phyloP scores from a whole-genome alignment of 2,888 invertebrate species.

The Carterocephalus palaemon region DNA sequence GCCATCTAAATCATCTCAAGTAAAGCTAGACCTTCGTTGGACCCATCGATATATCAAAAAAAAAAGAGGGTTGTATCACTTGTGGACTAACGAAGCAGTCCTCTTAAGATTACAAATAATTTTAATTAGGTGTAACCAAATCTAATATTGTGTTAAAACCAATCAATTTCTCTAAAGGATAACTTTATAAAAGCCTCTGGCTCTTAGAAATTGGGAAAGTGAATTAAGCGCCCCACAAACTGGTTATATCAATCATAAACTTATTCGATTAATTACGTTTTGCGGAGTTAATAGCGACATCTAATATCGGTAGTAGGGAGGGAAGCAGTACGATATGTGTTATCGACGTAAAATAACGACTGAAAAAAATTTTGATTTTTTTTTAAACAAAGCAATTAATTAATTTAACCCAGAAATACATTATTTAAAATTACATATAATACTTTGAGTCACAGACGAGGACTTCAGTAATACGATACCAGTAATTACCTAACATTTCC shows the following conservation, averaged over 20 bases:
- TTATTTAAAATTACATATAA: no score
- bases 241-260: slow-evolving; percentile 80
- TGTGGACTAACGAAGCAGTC: no score
- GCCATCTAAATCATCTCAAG: no score
- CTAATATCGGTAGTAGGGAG: slow-evolving; percentile 68
- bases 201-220: slow-evolving; percentile 73
- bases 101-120: no score
- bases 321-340: slow-evolving; percentile 30
- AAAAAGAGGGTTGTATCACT: no score
- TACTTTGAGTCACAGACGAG: no score
- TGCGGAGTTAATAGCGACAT: slow-evolving; percentile 80
- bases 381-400: no score
- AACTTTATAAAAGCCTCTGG: slow-evolving; percentile 70
- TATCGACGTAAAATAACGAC: slow-evolving; percentile 17
- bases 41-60: no score
- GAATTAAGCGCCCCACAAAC: slow-evolving; percentile 77
- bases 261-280: slow-evolving; percentile 80
- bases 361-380: slow-evolving; percentile 27
- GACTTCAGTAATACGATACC: no score
- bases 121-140: slow-evolving; percentile 16
- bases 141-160: slow-evolving; percentile 51
- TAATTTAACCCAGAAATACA: no score
- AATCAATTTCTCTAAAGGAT: slow-evolving; percentile 74
- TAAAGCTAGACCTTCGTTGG: no score
- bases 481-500: no score